Evolutionary conservation across 2,888 invertebrate genomes (phyloP), one percentile per base, ranked within the genome.

Genomic region (Calephelis perditalis): DNA sequence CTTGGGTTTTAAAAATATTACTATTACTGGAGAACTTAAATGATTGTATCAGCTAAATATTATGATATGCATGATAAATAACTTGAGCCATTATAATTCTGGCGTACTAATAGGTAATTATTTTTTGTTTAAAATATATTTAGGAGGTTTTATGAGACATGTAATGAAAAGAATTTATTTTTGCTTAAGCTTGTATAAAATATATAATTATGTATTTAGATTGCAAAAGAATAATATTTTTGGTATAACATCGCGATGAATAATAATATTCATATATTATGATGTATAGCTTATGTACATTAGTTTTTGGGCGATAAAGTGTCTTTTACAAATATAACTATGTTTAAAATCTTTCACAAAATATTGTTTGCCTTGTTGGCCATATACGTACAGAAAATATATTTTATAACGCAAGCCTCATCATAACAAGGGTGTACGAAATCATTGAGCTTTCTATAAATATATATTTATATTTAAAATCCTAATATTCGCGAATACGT

Each of bases 151-250:
- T 52, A 10, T 52, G 15, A 35, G 49, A 66, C 60, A 47, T 62
- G 62, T 66, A 79, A 82, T 72, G 76, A 71, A 79, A 82, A 87
- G 85, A 88, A 79, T 82, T 88, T 88, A 88, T 88, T 88, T 88
- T 88, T 89, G 89, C 89, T 88, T 87, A 84, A 82, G 88, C 89
- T 86, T 86, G 71, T 84, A 87, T 82, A 79, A 79, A 79, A 79
- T 81, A 73, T 69, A 75, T 80, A 74, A 82, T 85, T 75, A 76
- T 52, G 26, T 52, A 52, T 52, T 52, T 35, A 52, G 35, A 88
- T 86, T 86, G 87, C 87, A 75, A 81, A 82, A 82, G 79, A 85
- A 75, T 67, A 81, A 85, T 88, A 86, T 87, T 84, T 86, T 88
- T 87, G 86, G 83, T 88, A 86, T 77, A 73, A 80, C 82, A 82